A percentile compares a stretch with the other conserved stretches of the same genome.
These are phyloP conservation scores for Mystacornis crossleyi DNA, from an alignment of 2,113 vertebrate genomes.

Conservation along the genomic window DNA sequence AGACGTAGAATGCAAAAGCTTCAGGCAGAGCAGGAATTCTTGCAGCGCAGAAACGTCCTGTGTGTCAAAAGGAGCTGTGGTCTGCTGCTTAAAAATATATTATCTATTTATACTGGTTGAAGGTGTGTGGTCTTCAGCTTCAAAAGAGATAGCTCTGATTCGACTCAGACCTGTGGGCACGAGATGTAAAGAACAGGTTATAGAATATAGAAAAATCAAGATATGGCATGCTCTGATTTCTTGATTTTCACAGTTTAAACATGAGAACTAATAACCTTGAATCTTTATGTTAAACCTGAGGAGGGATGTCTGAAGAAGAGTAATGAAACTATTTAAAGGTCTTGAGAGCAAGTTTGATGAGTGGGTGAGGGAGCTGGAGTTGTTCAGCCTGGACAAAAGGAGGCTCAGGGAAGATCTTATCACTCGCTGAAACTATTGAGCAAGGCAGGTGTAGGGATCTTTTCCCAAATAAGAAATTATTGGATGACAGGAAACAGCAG, in stretches of 20 bases:
- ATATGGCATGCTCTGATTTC: not conserved
- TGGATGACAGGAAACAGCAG: not conserved
- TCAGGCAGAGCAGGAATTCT: not conserved
- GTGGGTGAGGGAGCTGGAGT: fast-evolving
- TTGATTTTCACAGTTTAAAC: not conserved
- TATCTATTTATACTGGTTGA: not conserved
- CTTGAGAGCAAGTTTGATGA: not conserved
- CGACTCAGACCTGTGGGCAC: not conserved
- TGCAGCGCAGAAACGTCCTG: not conserved
- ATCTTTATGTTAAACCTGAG: not conserved
- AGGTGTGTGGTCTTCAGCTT: not conserved
- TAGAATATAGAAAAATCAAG: not conserved
- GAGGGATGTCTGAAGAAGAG: not conserved
- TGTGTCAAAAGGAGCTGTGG: not conserved
- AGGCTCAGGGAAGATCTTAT: not conserved
- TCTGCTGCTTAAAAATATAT: not conserved
- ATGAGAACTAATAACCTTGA: not conserved
- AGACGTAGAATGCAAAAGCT: not conserved
- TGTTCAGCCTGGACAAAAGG: not conserved
- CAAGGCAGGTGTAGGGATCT: not conserved
- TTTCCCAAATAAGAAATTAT: not conserved
- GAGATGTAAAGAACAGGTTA: not conserved
- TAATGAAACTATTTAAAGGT: not conserved
- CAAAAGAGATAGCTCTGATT: not conserved
- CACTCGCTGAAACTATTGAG: not conserved